These are phyloP conservation scores for Dasyornis broadbenti DNA, from an alignment of 2,113 vertebrate genomes.

Conservation along the genomic window DNA sequence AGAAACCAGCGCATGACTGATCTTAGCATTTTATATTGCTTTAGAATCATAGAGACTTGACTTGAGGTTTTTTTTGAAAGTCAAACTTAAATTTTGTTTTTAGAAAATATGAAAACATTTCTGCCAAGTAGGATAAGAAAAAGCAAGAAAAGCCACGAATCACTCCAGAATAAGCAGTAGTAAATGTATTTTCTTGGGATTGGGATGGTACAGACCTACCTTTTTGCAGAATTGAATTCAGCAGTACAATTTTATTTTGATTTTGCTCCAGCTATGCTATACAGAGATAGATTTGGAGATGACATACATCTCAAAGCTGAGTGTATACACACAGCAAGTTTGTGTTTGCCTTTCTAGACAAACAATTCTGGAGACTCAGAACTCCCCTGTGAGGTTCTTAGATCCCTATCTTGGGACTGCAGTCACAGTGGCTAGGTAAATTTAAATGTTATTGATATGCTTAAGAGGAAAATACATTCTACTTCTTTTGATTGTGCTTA, in stretches of 20 bases:
- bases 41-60: background rate
- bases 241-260: background rate
- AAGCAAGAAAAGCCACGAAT: background rate
- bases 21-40: background rate
- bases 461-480: background rate
- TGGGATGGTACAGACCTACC: background rate
- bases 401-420: background rate
- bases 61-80: background rate
- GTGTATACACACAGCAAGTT: background rate
- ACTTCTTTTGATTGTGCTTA: background rate
- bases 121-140: background rate
- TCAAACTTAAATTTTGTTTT: background rate
- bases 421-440: background rate
- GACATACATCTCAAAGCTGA: background rate
- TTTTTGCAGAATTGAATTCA: background rate
- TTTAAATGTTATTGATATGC: background rate
- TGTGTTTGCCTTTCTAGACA: background rate
- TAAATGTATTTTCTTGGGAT: background rate
- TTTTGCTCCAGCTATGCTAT: background rate
- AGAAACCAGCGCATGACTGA: background rate
- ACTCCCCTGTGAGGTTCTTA: background rate
- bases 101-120: background rate
- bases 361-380: background rate
- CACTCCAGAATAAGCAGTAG: background rate
- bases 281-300: background rate